Evolutionary conservation across 2,113 vertebrate genomes (phyloP), one percentile per base, ranked within the genome.

Genomic region (Alectura lathami): DNA sequence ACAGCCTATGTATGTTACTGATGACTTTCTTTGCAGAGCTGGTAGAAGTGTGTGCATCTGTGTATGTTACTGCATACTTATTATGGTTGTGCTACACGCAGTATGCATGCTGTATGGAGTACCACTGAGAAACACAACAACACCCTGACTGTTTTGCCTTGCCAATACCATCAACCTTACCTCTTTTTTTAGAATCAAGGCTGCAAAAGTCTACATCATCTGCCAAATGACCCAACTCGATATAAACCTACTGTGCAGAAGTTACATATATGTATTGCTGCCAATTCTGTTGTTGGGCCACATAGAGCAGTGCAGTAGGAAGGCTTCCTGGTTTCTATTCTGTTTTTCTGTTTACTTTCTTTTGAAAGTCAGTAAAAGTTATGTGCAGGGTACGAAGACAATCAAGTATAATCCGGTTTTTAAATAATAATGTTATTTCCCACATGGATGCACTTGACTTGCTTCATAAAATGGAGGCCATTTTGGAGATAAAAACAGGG

Each of bases 111-210:
- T 42, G 0, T 51, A 7, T 59, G 36, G 24, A 74, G 10, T 43
- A 51, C 40, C 48, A 27, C 43, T 36, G 27, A 51, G 27, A 56
- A 86, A 48, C 43, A 47, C 11, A 47, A 47, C 11, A 47, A 15
- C 13, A 12, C 7, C 43, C 53, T 54, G 22, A 90, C 30, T 45
- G 12, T 63, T 89, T 80, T 77, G 36, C 64, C 15, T 84, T 78
- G 40, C 30, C 17, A 26, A 12, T 30, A 16, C 53, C 45, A 13
- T 40, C 64, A 34, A 3, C 0, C 0, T 42, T 26, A 16, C 13
- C 51, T 59, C 17, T 38, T 74, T 81, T 81, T 70, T 62, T 79
- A 62, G n/a, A 81, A 38, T 47, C 30, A 73, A 45, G 32, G 23
- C 63, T 83, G 27, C 34, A 45, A 23, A 77, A 70, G 16, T 57